Base-by-base conservation (phyloP, 30 jellyfish, hydroid and myxozoan genomes). In the Phacellophora camtschatica region DNA sequence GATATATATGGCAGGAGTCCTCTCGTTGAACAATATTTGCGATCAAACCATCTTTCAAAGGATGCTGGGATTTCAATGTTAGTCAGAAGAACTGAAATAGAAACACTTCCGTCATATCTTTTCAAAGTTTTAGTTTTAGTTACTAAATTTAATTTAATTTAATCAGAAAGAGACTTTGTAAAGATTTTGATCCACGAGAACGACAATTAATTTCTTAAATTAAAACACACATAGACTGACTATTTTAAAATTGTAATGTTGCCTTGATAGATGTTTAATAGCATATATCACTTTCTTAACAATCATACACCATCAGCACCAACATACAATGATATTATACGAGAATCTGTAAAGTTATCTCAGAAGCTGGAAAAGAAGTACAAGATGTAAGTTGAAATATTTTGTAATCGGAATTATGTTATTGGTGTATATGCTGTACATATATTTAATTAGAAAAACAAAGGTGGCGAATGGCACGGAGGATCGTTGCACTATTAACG, bases 1-100 rank as follows among this genome's bases (percentile, higher is more conserved):
- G 96, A 91, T 64, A 37, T 83, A 12, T 28, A 76, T 51, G 98
- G 98, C 5, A 35, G 95, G 20, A 91, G 98, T 57, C 98, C 98
- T 7, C 72, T 91, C 48, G 86, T 91, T 4, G 95, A 77, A 34
- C 91, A 84, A 31, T 85, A 19, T 67, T 56, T 91, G 49, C 76
- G 65, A n/a, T 41, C 92, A 19, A 86, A 77, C 12, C 72, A 73
- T 39, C 85, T 84, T 16, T 50, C 90, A 20, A 32, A 49, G n/a
- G 95, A 91, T 71, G 85, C 92, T 16, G 98, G 98, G 22, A 67
- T 48, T 19, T 66, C 93, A 0, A 82, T 85, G 13, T 79, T 64
- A 18, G 92, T 91, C 6, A 94, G 91, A 31, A 34, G 98, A 43
- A 91, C 98, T 7, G 98, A 91, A 85, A 91, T 91, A 10, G 68